Evolutionary conservation across 1,140 invertebrate genomes (phyloP).

Genomic region (Drosophila dunni): DNA sequence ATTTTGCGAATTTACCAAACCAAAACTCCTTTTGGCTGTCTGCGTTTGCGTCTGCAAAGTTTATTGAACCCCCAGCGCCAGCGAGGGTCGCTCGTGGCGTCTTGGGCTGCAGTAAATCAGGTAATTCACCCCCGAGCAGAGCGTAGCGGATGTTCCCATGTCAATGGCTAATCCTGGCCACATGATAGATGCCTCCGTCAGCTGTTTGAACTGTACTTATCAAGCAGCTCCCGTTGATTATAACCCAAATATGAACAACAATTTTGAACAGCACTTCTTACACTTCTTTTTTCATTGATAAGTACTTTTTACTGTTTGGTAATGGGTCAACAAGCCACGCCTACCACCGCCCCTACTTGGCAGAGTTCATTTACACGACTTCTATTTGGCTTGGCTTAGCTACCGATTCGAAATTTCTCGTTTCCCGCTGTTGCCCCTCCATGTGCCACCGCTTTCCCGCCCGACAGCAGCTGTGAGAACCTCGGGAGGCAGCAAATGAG

Average conservation of each 20-base stretch:
- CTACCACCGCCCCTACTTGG: not conserved
- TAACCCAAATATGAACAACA: constrained; percentile 40
- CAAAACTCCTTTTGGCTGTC: constrained; percentile 33
- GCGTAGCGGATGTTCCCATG: constrained; percentile 71
- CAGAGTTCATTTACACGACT: constrained; percentile 72
- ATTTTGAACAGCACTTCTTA: constrained; percentile 20
- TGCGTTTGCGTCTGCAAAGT: constrained; percentile 49
- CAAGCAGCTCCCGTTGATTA: constrained; percentile 58
- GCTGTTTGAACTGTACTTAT: constrained; percentile 71
- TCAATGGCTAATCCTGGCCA: constrained; percentile 64
- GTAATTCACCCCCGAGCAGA: constrained; percentile 47
- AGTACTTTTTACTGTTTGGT: constrained; percentile 14
- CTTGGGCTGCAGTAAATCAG: constrained; percentile 15
- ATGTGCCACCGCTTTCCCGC: not conserved
- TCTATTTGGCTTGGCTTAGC: constrained; percentile 76
- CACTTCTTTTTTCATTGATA: constrained; percentile 31
- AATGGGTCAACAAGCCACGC: constrained; percentile 61
- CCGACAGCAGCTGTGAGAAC: constrained; percentile 36
- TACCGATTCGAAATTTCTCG: constrained; percentile 55
- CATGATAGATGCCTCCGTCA: constrained; percentile 72
- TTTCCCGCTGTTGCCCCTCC: not conserved
- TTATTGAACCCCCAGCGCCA: constrained; percentile 63
- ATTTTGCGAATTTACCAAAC: constrained; percentile 28
- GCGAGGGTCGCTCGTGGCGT: constrained; percentile 57
- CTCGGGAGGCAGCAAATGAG: constrained; percentile 56